Conservation (phyloP, 2,113 vertebrate genomes). For the Ptyas mucosa region DNA sequence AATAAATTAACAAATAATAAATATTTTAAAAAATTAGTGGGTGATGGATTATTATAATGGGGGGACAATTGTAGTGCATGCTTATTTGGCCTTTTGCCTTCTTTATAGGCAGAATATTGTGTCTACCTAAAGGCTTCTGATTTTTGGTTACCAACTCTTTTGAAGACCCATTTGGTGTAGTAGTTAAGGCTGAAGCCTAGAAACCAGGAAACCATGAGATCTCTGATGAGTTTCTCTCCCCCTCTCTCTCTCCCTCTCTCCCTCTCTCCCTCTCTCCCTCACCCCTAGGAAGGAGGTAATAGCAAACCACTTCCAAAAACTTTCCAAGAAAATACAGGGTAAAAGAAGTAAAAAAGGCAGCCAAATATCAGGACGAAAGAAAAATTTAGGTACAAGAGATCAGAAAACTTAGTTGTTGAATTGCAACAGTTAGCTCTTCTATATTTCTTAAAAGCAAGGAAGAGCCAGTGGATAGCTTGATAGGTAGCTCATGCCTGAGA, state of each 20-base stretch:
- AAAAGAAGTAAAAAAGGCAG: neutral
- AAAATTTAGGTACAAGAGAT: neutral
- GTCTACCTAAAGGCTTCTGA: no score
- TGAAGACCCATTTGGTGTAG: neutral
- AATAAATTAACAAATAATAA: neutral
- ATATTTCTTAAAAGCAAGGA: neutral
- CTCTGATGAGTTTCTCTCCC: neutral
- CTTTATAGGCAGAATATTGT: neutral
- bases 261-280: no score
- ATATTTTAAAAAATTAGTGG: neutral
- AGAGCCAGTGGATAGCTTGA: neutral
- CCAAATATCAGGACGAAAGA: neutral
- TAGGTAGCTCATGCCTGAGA: neutral
- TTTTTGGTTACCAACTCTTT: neutral
- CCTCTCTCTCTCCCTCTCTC: no score
- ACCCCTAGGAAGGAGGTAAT: neutral
- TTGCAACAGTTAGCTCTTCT: neutral
- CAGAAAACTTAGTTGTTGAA: neutral
- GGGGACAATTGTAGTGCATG: neutral
- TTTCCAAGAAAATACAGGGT: neutral
- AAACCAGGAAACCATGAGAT: neutral
- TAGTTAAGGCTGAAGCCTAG: neutral
- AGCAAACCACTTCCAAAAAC: no score
- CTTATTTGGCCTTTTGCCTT: neutral
- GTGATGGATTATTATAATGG: neutral